A percentile compares a stretch with the other conserved stretches of the same genome.
Evolutionary conservation across 2,888 invertebrate genomes (phyloP).

Genomic region (Spialia ferax): DNA sequence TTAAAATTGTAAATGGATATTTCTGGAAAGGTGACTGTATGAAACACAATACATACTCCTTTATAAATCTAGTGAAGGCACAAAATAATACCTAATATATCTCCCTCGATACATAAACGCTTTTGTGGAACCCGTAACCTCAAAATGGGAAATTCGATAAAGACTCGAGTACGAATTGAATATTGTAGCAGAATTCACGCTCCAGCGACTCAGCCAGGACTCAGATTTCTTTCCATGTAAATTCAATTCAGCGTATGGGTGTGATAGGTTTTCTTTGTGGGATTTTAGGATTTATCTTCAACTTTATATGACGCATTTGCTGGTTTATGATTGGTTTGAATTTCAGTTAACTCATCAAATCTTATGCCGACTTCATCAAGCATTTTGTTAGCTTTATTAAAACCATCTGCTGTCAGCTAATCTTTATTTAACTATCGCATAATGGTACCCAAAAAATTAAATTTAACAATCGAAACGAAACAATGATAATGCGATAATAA

Average conservation of each 20-base stretch:
- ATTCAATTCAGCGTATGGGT: constrained; percentile 25
- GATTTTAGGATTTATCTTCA: constrained; percentile 7
- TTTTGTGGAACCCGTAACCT: constrained; percentile 17
- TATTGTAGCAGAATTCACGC: constrained; percentile 39
- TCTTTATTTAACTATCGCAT: too few relatives aligned
- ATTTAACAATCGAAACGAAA: constrained; percentile 23
- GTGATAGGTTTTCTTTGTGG: constrained; percentile 32
- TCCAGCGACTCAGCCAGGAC: constrained; percentile 24
- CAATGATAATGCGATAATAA: constrained; percentile 36
- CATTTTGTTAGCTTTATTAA: too few relatives aligned
- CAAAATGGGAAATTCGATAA: constrained; percentile 31
- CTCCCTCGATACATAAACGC: constrained; percentile 5
- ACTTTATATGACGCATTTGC: neutral
- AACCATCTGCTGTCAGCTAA: too few relatives aligned
- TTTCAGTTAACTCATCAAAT: neutral
- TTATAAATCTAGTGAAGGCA: neutral
- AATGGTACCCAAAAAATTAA: constrained; percentile 3
- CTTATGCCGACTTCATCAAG: too few relatives aligned
- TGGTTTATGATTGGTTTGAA: neutral
- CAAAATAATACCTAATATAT: constrained; percentile 5
- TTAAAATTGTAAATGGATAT: neutral
- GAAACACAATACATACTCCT: neutral
- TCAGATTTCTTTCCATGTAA: constrained; percentile 36
- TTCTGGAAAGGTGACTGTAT: neutral
- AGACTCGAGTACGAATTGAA: constrained; percentile 36